phyloP scores from a whole-genome alignment of 2,113 vertebrate species.

The Paramormyrops kingsleyae region DNA sequence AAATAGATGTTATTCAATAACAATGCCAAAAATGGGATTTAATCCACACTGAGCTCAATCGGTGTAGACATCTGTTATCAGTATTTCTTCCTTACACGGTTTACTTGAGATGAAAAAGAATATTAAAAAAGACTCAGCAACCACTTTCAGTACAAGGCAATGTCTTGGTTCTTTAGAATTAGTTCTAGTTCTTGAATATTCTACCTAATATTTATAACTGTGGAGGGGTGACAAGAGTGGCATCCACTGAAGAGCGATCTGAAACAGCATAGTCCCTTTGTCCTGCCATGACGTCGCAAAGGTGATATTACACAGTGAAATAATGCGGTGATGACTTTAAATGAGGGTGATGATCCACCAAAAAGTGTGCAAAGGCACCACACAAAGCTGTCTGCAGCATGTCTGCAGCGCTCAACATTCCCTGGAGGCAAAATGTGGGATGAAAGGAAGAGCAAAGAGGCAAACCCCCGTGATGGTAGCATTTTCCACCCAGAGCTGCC shows the following conservation, averaged over 20 bases:
- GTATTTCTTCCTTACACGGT: not conserved
- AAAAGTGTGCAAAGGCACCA: not conserved
- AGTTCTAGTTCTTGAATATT: not conserved
- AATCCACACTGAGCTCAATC: not conserved
- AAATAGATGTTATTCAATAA: not conserved
- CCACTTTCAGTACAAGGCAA: not conserved
- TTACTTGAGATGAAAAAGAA: not conserved
- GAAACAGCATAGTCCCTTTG: not conserved
- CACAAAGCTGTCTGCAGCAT: not conserved
- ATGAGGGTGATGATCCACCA: not conserved
- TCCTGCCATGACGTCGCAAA: not conserved
- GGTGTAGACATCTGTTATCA: not conserved
- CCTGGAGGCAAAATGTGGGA: not conserved
- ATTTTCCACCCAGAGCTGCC: not conserved
- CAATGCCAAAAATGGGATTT: not conserved
- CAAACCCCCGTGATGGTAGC: not conserved
- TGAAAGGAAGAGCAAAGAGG: not conserved
- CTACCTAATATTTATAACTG: not conserved
- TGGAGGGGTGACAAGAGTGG: not conserved
- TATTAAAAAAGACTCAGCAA: not conserved
- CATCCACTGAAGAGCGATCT: not conserved
- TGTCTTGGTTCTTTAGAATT: not conserved
- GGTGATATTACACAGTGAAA: not conserved
- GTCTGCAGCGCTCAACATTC: not conserved
- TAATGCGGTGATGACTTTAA: not conserved